Evolutionary conservation across 2,113 vertebrate species (phyloP), one percentile per base, ranked within the genome.

Genomic region (Muntiacus muntjak): DNA sequence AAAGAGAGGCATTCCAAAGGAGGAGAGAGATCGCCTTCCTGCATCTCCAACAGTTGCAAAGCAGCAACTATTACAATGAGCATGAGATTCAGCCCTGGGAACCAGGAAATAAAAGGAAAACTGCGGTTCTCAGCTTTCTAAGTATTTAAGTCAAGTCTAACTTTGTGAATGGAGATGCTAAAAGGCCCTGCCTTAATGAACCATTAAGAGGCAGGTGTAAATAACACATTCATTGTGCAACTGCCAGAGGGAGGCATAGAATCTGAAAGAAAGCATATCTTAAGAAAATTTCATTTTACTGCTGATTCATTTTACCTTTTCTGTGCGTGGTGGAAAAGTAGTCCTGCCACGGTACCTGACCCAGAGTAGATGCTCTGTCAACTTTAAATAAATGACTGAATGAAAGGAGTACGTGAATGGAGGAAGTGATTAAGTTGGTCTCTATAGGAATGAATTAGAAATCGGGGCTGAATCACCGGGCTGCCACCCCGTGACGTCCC

Each of bases 271-370:
- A 62, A 60, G 91, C 12, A 0, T 30, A 26, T 89, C 79, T 82
- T 74, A 15, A 43, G 64, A 50, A 97, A 94, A 90, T 87, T 90
- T 76, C 28, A 26, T 74, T 82, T 64, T 14, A 54, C 50, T 55
- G 79, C 57, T 58, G 71, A 90, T 78, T 97, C 97, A 74, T 84
- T 81, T 58, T 87, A 95, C 54, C 86, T 95, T 90, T 60, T 62
- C 40, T 28, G 54, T n/a, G 54, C 17, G 15, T 28, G 54, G 62
- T 62, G n/a, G 89, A 79, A 62, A 95, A 87, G 83, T n/a, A 40
- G n/a, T 55, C 84, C 67, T 74, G 71, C 62, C 71, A 28, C 3
- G 21, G 87, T 67, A 50, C 40, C 79, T 76, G 95, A 92, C 87
- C 79, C 52, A 79, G 13, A 96, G 97, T 36, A 50, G 86, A 47